A percentile compares a stretch with the other conserved stretches of the same genome.
Evolutionary conservation across 2,888 invertebrate genomes (phyloP).

Genomic region (Platypus cylindrus): DNA sequence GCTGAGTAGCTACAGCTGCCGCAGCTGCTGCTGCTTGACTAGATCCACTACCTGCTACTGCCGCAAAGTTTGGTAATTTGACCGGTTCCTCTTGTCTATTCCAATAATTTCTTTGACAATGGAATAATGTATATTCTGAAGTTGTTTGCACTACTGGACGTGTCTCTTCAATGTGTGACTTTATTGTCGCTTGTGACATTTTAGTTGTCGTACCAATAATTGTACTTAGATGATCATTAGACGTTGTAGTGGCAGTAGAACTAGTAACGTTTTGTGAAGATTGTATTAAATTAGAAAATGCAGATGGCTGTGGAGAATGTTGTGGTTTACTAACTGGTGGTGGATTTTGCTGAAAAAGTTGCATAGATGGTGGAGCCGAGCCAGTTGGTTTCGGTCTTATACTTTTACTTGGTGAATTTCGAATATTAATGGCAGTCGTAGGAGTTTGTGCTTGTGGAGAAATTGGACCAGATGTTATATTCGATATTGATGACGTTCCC

Average conservation of each 20-base stretch:
- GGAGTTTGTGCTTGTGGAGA: constrained; percentile 24
- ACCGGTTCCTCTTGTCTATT: constrained; percentile 41
- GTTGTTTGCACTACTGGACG: constrained; percentile 35
- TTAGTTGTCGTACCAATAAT: constrained; percentile 1
- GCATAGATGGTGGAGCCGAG: constrained; percentile 33
- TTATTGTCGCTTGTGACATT: constrained; percentile 6
- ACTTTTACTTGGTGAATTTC: constrained; percentile 28
- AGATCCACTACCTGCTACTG: constrained; percentile 46
- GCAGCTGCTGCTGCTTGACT: constrained; percentile 24
- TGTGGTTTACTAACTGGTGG: constrained; percentile 14
- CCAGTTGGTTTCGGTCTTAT: constrained; percentile 31
- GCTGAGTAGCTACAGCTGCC: constrained; percentile 21
- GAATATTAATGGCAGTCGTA: constrained; percentile 19
- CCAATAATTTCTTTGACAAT: constrained; percentile 62
- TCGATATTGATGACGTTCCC: constrained; percentile 18
- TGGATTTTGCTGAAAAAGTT: constrained; percentile 28
- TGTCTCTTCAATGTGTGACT: too few species aligned
- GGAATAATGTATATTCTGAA: constrained; percentile 78
- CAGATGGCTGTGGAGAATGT: constrained; percentile 4
- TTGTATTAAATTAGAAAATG: constrained; percentile 7
- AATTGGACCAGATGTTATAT: constrained; percentile 23
- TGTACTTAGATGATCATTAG: not conserved
- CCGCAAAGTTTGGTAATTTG: constrained; percentile 58
- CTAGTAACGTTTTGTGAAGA: not conserved
- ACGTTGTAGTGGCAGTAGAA: not conserved